phyloP scores from a whole-genome alignment of 2,888 invertebrate genomes.

The Dilophus febrilis region DNA sequence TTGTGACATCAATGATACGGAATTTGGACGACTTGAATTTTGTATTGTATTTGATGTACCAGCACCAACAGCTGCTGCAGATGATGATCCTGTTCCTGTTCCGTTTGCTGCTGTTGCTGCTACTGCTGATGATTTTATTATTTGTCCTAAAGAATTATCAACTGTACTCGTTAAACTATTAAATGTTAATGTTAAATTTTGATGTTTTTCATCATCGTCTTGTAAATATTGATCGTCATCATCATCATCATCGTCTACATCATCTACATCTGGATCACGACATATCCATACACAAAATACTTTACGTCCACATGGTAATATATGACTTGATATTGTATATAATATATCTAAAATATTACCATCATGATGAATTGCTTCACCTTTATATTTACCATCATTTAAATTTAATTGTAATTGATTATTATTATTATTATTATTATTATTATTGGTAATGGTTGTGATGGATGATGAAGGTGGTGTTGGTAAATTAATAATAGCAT shows the following conservation, averaged over 20 bases:
- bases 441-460: background rate
- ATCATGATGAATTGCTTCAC: conserved; percentile 18
- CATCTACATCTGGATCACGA: conserved; percentile 28
- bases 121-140: conserved; percentile 15
- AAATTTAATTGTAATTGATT: too few relatives aligned
- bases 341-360: conserved; percentile 18
- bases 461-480: too few relatives aligned
- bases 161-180: conserved; percentile 30
- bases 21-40: conserved; percentile 33
- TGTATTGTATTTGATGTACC: too few relatives aligned
- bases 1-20: conserved; percentile 37
- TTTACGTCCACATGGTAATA: conserved; percentile 31
- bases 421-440: background rate
- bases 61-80: conserved; percentile 4
- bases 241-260: conserved; percentile 16
- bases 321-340: conserved; percentile 38
- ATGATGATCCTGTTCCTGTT: conserved; percentile 17
- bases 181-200: conserved; percentile 28
- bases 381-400: conserved; percentile 16
- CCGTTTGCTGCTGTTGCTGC: conserved; percentile 11
- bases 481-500: too few relatives aligned
- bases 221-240: conserved; percentile 21
- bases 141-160: conserved; percentile 23
- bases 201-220: conserved; percentile 14
- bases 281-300: conserved; percentile 47